Conservation (phyloP, 2,113 vertebrate genomes). For the Neotragus moschatus region DNA sequence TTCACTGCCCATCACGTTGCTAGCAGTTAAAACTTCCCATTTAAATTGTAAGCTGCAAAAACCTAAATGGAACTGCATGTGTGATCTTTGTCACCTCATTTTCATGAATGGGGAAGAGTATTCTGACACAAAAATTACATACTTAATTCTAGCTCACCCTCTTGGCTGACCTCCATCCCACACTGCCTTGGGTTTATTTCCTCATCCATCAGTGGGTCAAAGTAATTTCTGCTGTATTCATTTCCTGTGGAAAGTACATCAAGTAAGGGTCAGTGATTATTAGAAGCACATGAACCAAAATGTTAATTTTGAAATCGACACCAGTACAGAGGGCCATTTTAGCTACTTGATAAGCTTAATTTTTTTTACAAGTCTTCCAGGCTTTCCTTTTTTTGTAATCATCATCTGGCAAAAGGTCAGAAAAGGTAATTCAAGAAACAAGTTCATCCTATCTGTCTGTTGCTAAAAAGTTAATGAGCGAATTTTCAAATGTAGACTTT, state of each 20-base stretch:
- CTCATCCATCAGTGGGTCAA: conserved; percentile 91
- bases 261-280: conserved; percentile 96
- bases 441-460: conserved; percentile 91
- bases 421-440: conserved; percentile 94
- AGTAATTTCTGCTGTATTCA: conserved; percentile 94
- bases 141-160: conserved; percentile 99
- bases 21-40: conserved; percentile 72
- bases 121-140: conserved; percentile 95
- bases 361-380: conserved; percentile 84
- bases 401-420: conserved; percentile 95
- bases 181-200: conserved; percentile 94
- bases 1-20: conserved; percentile 37
- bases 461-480: conserved; percentile 93
- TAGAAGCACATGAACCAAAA: conserved; percentile 99
- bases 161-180: conserved; percentile 88
- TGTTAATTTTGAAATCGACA: conserved; percentile 99
- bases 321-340: conserved; percentile 84
- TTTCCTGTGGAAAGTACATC: conserved; percentile 96
- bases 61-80: conserved; percentile 79
- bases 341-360: conserved; percentile 90
- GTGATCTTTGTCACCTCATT: conserved; percentile 89
- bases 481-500: conserved; percentile 85
- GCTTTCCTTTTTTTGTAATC: conserved; percentile 92
- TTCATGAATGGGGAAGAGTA: conserved; percentile 96
- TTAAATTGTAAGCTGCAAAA: conserved; percentile 80